A percentile compares a stretch with the other conserved stretches of the same genome.
Conservation (phyloP, 2,888 invertebrate genomes). For the Clitarchus hookeri region DNA sequence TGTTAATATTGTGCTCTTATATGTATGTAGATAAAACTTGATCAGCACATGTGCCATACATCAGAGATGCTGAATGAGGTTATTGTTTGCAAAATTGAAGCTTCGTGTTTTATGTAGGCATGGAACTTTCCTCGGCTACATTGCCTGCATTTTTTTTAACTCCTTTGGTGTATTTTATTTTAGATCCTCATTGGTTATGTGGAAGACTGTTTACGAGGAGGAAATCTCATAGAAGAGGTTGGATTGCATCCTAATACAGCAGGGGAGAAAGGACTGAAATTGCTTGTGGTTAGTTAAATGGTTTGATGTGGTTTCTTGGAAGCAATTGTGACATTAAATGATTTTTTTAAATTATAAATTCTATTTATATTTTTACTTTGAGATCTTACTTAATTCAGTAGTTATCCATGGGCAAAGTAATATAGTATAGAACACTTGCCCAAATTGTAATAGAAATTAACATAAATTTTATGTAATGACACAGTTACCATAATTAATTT, state of each 20-base stretch:
- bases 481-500: no score
- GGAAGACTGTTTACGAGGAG: conserved; percentile 76
- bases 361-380: no score
- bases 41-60: no score
- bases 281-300: conserved; percentile 69
- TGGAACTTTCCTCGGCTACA: background rate
- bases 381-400: no score
- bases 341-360: background rate
- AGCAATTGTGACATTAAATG: background rate
- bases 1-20: no score
- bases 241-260: conserved; percentile 82
- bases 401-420: background rate
- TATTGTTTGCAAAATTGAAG: no score
- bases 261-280: conserved; percentile 85
- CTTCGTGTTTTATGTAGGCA: no score
- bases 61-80: no score
- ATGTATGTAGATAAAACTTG: no score
- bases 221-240: conserved; percentile 70
- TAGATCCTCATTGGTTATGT: conserved; percentile 62
- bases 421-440: background rate
- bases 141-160: background rate
- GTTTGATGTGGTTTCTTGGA: background rate
- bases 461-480: no score
- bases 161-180: conserved; percentile 30
- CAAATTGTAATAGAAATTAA: no score